Conservation (phyloP, 2,113 vertebrate genomes). For the Shinisaurus crocodilurus region DNA sequence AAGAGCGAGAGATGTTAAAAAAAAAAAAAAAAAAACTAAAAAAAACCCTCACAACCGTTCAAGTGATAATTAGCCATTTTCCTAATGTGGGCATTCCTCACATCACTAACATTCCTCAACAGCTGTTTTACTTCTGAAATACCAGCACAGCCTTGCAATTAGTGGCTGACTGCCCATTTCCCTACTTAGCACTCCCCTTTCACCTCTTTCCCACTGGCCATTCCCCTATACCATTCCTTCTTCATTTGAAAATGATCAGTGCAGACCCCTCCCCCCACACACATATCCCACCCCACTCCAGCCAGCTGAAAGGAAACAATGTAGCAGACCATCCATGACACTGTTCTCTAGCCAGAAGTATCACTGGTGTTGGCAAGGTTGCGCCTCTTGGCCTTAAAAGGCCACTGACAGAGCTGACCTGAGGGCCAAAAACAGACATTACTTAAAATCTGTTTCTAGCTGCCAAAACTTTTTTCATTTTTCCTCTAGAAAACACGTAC, state of each 20-base stretch:
- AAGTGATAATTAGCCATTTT: slow-evolving; percentile 27
- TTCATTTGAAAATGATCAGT: not conserved
- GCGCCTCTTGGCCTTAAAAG: not conserved
- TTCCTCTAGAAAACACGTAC: not conserved
- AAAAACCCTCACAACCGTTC: slow-evolving; percentile 15
- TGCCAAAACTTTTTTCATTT: not conserved
- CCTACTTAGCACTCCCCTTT: not conserved
- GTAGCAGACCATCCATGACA: not conserved
- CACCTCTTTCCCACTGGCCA: not conserved
- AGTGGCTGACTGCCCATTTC: not conserved
- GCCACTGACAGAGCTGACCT: no score
- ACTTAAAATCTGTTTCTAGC: no score
- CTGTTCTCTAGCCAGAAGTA: not conserved
- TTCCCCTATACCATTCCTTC: not conserved
- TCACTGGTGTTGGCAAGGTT: not conserved
- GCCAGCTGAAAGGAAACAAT: not conserved
- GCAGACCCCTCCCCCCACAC: not conserved
- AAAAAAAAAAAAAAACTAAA: not conserved
- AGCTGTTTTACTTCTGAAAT: slow-evolving; percentile 24
- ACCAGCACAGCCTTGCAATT: not conserved
- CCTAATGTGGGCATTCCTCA: slow-evolving; percentile 15
- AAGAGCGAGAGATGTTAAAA: not conserved
- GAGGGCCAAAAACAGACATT: not conserved
- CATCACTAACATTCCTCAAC: slow-evolving; percentile 26
- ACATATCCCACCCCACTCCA: not conserved